A percentile compares a stretch with the other conserved stretches of the same genome.
Evolutionary conservation across 2,797 vertebrate genomes (phyloP).

Genomic region (Coranthus polyacanthus): DNA sequence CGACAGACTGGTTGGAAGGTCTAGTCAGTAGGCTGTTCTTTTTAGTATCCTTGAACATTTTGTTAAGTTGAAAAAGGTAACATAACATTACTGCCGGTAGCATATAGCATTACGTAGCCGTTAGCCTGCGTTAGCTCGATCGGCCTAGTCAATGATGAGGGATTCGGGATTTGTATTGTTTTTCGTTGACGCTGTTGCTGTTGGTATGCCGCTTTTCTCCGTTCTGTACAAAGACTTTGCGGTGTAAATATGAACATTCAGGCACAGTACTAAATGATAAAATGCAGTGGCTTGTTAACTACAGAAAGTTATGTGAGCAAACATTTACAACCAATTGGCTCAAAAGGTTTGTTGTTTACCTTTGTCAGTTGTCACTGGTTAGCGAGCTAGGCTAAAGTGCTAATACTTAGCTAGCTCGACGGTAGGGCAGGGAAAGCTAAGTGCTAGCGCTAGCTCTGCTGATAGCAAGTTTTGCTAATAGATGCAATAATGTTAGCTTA

Average conservation of each 20-base stretch:
- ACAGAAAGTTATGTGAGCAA: slow-evolving; percentile 18
- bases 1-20: neutral
- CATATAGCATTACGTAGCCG: slow-evolving; percentile 30
- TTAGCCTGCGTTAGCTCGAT: slow-evolving; percentile 56
- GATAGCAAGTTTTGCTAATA: slow-evolving; percentile 80
- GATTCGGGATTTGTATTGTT: slow-evolving; percentile 68
- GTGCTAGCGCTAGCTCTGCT: slow-evolving; percentile 67
- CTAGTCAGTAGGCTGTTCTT: slow-evolving; percentile 4
- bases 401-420: slow-evolving; percentile 75
- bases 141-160: slow-evolving; percentile 54
- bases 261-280: slow-evolving; percentile 20
- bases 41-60: neutral
- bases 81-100: neutral
- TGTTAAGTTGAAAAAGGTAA: slow-evolving; percentile 14
- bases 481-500: slow-evolving; percentile 77
- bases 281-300: neutral
- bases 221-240: slow-evolving; percentile 49
- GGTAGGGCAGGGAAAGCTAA: slow-evolving; percentile 53
- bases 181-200: slow-evolving; percentile 74
- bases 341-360: slow-evolving; percentile 76
- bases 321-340: slow-evolving; percentile 1
- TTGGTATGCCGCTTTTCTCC: slow-evolving; percentile 42
- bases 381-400: slow-evolving; percentile 76
- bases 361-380: slow-evolving; percentile 80
- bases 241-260: slow-evolving; percentile 13